Evolutionary conservation across 2,113 vertebrate species (phyloP).

Genomic region (Notiomystis cincta): DNA sequence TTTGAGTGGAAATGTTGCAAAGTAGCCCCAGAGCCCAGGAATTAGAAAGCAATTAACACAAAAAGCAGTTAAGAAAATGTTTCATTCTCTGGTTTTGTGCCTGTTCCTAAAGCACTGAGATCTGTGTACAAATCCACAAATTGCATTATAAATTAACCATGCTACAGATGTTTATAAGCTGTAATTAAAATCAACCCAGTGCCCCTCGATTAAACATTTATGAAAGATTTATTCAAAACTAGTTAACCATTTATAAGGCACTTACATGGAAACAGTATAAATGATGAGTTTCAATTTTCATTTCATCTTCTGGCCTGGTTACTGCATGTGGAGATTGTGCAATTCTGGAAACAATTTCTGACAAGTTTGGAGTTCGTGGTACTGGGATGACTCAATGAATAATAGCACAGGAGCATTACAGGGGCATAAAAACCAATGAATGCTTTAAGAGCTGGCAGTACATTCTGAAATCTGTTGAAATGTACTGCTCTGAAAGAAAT

Average conservation of each 20-base stretch:
- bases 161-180: neutral
- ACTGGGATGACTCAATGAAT: neutral
- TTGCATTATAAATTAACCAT: conserved; percentile 2
- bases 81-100: neutral
- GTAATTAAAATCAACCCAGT: conserved; percentile 31
- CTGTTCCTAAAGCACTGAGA: neutral
- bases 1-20: neutral
- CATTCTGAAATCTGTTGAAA: neutral
- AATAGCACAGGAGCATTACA: neutral
- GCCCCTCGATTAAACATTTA: conserved; percentile 1
- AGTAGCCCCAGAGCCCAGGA: neutral
- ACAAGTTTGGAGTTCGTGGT: neutral
- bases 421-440: neutral
- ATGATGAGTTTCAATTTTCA: neutral
- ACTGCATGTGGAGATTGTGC: neutral
- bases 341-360: neutral
- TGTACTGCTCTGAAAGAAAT: neutral
- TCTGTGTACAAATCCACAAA: neutral
- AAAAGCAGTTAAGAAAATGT: neutral
- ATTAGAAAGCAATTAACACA: neutral
- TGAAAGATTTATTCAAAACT: neutral
- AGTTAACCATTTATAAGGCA: neutral
- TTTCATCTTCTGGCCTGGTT: neutral
- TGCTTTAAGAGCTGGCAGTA: neutral
- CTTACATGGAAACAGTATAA: neutral